phyloP scores from a whole-genome alignment of 2,888 invertebrate genomes.

The Tetragonisca angustula region DNA sequence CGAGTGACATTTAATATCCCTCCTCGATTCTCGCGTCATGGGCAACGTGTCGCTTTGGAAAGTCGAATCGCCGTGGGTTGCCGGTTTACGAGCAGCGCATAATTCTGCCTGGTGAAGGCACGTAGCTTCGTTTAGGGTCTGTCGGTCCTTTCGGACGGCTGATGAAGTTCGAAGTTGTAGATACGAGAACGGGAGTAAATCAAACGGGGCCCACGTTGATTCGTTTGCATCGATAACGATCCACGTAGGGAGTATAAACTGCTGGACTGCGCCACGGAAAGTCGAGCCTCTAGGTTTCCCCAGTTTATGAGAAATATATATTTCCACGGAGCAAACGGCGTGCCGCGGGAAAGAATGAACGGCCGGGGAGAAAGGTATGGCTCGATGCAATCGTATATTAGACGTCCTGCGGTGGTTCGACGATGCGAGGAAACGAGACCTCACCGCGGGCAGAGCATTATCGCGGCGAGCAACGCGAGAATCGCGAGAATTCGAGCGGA shows the following conservation, averaged over 20 bases:
- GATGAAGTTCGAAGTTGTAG: constrained; percentile 26
- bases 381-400: constrained; percentile 42
- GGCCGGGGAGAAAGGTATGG: constrained; percentile 42
- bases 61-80: constrained; percentile 13
- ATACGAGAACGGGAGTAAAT: constrained; percentile 32
- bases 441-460: constrained; percentile 53
- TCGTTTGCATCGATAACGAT: constrained; percentile 45
- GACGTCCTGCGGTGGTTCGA: constrained; percentile 47
- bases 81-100: constrained; percentile 28
- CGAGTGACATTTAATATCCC: neutral
- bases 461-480: constrained; percentile 60
- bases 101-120: constrained; percentile 7
- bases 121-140: constrained; percentile 22
- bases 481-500: constrained; percentile 71
- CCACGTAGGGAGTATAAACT: constrained; percentile 2
- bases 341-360: constrained; percentile 42
- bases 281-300: constrained; percentile 20
- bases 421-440: constrained; percentile 57
- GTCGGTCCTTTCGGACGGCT: constrained; percentile 2
- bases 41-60: constrained; percentile 4
- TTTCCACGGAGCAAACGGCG: constrained; percentile 26
- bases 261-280: neutral
- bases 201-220: constrained; percentile 29
- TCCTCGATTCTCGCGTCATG: neutral
- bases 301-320: constrained; percentile 49